These are phyloP conservation scores for Philotrypesis tridentata DNA, from an alignment of 1,140 invertebrate genomes.

Conservation along the genomic window DNA sequence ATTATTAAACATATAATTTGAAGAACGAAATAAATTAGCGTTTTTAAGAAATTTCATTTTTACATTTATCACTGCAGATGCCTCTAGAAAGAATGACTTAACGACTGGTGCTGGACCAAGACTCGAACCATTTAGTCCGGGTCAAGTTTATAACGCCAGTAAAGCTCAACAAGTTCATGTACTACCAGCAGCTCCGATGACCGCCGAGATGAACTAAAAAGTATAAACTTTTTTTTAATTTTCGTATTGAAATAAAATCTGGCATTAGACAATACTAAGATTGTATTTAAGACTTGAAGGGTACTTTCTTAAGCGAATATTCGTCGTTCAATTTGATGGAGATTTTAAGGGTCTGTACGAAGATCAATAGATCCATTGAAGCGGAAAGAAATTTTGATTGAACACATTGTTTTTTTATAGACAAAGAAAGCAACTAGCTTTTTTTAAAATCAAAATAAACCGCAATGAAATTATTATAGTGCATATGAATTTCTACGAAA, in stretches of 20 bases:
- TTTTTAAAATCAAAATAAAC: not conserved
- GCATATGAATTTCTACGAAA: not conserved
- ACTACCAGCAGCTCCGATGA: conserved; percentile 73
- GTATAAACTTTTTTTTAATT: conserved; percentile 17
- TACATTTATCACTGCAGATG: conserved; percentile 44
- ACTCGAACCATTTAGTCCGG: conserved; percentile 87
- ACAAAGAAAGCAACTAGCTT: too few relatives aligned
- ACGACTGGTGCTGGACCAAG: conserved; percentile 74
- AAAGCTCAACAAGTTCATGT: conserved; percentile 92
- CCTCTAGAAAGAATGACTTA: conserved; percentile 66
- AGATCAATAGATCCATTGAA: not conserved
- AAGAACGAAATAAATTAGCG: not conserved
- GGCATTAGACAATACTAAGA: conserved; percentile 25
- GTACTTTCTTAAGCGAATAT: not conserved
- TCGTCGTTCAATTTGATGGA: not conserved
- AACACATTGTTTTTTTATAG: too few relatives aligned
- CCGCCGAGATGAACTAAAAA: conserved; percentile 29
- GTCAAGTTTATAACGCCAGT: conserved; percentile 91
- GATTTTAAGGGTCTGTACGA: not conserved
- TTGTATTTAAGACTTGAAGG: conserved; percentile 8
- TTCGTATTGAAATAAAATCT: conserved; percentile 5
- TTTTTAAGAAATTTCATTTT: not conserved
- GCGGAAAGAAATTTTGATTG: not conserved
- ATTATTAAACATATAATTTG: not conserved
- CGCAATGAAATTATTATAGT: conserved; percentile 3